Evolutionary conservation across 2,797 vertebrate species (phyloP).

Genomic region (Onychomys torridus): DNA sequence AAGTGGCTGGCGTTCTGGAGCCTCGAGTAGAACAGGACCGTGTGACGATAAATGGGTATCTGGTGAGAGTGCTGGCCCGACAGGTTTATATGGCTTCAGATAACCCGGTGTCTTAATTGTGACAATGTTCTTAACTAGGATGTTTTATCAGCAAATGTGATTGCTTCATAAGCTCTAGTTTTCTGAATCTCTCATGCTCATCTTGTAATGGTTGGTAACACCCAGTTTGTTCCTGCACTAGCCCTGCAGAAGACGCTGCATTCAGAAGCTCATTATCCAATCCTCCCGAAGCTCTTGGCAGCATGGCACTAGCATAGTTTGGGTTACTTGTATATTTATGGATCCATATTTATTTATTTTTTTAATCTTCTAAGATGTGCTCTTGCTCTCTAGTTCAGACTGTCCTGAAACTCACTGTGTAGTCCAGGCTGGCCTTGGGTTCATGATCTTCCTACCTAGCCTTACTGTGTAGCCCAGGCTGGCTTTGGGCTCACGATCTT

Average conservation of each 20-base stretch:
- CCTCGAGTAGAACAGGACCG: neutral
- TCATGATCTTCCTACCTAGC: no score
- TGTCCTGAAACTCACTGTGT: neutral
- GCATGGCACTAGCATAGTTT: neutral
- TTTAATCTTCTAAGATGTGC: neutral
- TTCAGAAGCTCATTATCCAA: neutral
- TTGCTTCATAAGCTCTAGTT: neutral
- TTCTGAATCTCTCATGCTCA: neutral
- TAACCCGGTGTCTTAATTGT: neutral
- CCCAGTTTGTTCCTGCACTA: neutral
- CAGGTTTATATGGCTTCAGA: neutral
- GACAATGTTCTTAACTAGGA: neutral
- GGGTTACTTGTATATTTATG: neutral
- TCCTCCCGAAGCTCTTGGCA: neutral
- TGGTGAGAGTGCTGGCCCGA: neutral
- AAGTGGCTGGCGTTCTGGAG: neutral
- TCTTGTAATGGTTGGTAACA: neutral
- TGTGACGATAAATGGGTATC: neutral
- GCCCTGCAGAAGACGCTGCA: neutral
- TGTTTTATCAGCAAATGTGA: slow-evolving; percentile 1
- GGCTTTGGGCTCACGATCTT: neutral
- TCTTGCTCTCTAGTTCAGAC: neutral
- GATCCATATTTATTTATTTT: neutral
- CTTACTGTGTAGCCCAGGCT: neutral
- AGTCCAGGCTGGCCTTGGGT: neutral